Base-by-base conservation (phyloP, 2,797 vertebrate genomes). In the Scyliorhinus canicula region DNA sequence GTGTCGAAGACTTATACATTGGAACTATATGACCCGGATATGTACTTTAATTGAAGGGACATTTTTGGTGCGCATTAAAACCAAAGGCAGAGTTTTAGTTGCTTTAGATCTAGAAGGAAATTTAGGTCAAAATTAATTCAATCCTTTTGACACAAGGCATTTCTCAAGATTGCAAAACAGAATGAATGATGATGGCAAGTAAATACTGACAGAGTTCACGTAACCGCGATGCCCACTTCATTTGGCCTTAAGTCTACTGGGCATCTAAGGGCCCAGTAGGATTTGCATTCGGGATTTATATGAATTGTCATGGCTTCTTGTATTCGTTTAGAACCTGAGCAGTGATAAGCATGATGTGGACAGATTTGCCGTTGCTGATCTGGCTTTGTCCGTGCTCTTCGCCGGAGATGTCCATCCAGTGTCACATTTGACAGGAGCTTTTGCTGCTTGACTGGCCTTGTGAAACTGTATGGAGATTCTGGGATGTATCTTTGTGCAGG, bases 401-500 rank as follows among this genome's bases (percentile, higher is more conserved):
- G 71, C 47, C 24, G 16, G 69, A 52, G 93, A 94, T 71, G 65
- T 69, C 93, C 67, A 93, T 71, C 67, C 93, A 21, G 28, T 94
- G 67, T 86, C 88, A 95, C 95, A 96, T 97, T 97, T 96, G 96
- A 96, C 96, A 96, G 96, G 95, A 95, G 95, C 82, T 97, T 97
- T 96, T 96, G 95, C 50, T 95, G 95, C 95, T 97, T 95, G 65
- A 96, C 96, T 96, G 96, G 95, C 96, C 50, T 96, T 97, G 96
- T 96, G 86, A 96, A 97, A 96, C 96, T 97, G 95, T 95, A 96
- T 96, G 96, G 96, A 0, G 0, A 96, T 95, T 95, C 96, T 96
- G 96, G 97, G 74, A 97, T 97, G 97, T 97, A 97, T 97, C 97
- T 97, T 97, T 96, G 96, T 96, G 97, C 97, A 98, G 97, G 96